These are phyloP conservation scores for Neodon shergylaensis DNA, from an alignment of 2,113 vertebrate genomes.

Conservation along the genomic window DNA sequence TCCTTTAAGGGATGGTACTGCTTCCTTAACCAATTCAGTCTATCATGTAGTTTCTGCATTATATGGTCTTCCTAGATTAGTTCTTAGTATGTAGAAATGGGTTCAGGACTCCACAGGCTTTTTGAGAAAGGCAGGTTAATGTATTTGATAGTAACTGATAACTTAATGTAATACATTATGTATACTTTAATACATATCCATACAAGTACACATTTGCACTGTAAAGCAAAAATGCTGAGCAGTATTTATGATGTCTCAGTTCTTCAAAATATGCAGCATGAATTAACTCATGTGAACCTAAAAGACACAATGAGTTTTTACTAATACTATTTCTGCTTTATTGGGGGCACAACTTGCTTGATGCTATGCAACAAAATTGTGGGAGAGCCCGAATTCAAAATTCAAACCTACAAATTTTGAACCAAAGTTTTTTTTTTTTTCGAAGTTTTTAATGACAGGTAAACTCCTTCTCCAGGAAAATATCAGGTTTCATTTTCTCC, in stretches of 20 bases:
- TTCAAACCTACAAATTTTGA: not conserved
- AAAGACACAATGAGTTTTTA: not conserved
- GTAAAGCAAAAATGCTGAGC: not conserved
- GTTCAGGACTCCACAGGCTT: not conserved
- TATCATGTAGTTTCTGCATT: not conserved
- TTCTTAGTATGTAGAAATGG: conserved; percentile 1
- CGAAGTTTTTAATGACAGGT: not conserved
- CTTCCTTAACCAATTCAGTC: not conserved
- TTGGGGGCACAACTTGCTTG: not conserved
- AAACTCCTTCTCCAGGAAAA: not conserved
- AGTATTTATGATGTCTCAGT: not conserved
- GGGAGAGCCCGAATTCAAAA: not conserved
- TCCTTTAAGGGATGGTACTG: not conserved
- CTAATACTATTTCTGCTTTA: not conserved
- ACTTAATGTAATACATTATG: not conserved
- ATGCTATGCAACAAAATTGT: not conserved
- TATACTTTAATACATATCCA: not conserved
- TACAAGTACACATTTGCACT: rapidly evolving
- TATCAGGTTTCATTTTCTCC: not conserved
- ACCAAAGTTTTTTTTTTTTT: not conserved
- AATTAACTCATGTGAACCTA: not conserved
- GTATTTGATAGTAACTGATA: not conserved
- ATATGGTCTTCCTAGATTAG: not conserved
- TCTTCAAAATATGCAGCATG: not conserved
- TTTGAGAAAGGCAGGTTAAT: conserved; percentile 13